Evolutionary conservation across 2,888 invertebrate genomes (phyloP).

Genomic region (Drosophila tripunctata): DNA sequence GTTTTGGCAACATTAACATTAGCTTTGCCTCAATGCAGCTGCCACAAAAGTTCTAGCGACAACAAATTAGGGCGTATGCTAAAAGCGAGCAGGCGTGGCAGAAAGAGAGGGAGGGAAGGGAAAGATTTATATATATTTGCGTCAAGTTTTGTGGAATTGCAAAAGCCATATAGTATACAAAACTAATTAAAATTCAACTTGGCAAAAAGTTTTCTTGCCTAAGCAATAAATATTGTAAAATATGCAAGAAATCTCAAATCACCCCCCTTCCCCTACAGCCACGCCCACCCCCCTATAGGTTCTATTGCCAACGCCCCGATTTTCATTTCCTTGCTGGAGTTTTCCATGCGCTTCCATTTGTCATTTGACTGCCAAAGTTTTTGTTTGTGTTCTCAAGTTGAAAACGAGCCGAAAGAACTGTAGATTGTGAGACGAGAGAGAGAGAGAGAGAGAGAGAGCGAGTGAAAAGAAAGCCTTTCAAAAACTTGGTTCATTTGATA

Average conservation of each 20-base stretch:
- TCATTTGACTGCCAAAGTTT: constrained; percentile 79
- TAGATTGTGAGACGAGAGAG: not conserved
- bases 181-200: constrained; percentile 80
- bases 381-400: constrained; percentile 48
- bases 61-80: constrained; percentile 44
- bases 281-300: too few relatives aligned
- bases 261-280: not conserved
- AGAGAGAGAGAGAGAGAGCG: not conserved
- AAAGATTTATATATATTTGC: constrained; percentile 71
- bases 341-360: constrained; percentile 73
- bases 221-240: constrained; percentile 79
- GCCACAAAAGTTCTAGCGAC: constrained; percentile 55
- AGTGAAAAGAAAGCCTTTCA: constrained; percentile 17
- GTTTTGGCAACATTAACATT: constrained; percentile 48
- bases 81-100: constrained; percentile 22
- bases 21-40: constrained; percentile 18
- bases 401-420: constrained; percentile 7
- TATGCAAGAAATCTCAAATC: constrained; percentile 54
- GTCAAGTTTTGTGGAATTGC: constrained; percentile 54
- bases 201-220: constrained; percentile 71
- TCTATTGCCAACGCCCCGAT: constrained; percentile 18
- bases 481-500: constrained; percentile 45
- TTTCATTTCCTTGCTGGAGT: constrained; percentile 55
- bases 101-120: not conserved
- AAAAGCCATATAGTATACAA: constrained; percentile 61